Evolutionary conservation across 2,888 invertebrate genomes (phyloP), one percentile per base, ranked within the genome.

Genomic region (Idaea straminata): DNA sequence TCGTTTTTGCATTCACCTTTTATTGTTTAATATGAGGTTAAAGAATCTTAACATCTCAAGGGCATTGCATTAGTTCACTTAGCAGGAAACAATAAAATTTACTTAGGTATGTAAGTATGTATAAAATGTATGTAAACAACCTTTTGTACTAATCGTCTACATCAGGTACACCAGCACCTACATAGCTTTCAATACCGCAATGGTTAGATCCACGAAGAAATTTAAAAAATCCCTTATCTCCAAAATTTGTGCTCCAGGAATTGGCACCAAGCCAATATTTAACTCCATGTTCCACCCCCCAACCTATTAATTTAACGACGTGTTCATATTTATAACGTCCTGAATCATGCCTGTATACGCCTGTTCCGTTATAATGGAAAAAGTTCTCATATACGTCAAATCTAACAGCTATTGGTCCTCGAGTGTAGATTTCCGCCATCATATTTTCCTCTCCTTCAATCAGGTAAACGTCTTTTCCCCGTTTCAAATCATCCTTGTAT

Each of bases 211-310:
- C 73, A 10, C 67, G 68, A 35, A 63, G 36, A 65, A 97, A 96
- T 85, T 96, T 96, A 89, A 97, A 96, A 82, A 91, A 96, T 0
- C 96, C 96, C 77, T 94, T 89, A 78, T 96, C 95, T 69, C 97
- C 97, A 97, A 97, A 98, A 82, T 96, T 96, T 0, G 92, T 91
- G 84, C 97, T 97, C 97, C 97, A 97, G 0, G 96, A 96, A 88
- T 97, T 97, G 65, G 96, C 97, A 70, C 96, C 94, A 10, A 96
- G 90, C 97, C 97, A 97, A 83, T 97, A 97, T 5, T 95, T 95
- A 1, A 93, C 93, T 5, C 93, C 94, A 59, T 94, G 91, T 66
- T 96, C 95, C 0, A 93, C 94, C 35, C 97, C 97, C 96, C 96
- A 97, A 6, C 97, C 97, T 57, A 97, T 94, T 75, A 95, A 95